phyloP scores from a whole-genome alignment of 2,888 invertebrate species.

The Kryphioiulus occultus region DNA sequence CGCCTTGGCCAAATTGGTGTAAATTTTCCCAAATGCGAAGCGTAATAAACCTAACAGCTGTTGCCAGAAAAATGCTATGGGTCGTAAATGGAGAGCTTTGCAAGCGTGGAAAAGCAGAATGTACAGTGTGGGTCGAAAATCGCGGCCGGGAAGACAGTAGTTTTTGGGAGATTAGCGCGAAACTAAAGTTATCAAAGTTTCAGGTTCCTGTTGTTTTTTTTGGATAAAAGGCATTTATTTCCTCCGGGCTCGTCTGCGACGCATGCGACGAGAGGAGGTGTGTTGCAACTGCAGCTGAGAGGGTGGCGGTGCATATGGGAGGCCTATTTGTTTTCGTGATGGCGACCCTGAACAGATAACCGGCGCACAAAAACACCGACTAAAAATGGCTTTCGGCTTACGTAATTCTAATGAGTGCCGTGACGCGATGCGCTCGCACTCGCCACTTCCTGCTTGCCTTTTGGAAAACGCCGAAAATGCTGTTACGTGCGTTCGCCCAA shows the following conservation, averaged over 20 bases:
- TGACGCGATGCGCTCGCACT: neutral
- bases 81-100: neutral
- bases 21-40: neutral
- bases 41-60: neutral
- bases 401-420: neutral
- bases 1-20: neutral
- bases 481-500: constrained; percentile 5
- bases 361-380: neutral
- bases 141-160: too few relatives aligned
- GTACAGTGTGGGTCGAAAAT: neutral
- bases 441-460: neutral
- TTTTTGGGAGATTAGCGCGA: too few relatives aligned
- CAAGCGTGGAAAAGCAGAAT: neutral
- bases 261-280: neutral
- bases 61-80: neutral
- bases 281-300: neutral
- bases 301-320: neutral
- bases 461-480: neutral
- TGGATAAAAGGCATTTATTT: neutral
- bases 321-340: neutral
- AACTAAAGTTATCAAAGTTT: too few relatives aligned
- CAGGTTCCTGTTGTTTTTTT: too few relatives aligned
- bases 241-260: neutral
- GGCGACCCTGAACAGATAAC: neutral
- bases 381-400: neutral